A percentile compares a stretch with the other conserved stretches of the same genome.
phyloP scores from a whole-genome alignment of 2,888 invertebrate genomes.

The Aromia moschata region DNA sequence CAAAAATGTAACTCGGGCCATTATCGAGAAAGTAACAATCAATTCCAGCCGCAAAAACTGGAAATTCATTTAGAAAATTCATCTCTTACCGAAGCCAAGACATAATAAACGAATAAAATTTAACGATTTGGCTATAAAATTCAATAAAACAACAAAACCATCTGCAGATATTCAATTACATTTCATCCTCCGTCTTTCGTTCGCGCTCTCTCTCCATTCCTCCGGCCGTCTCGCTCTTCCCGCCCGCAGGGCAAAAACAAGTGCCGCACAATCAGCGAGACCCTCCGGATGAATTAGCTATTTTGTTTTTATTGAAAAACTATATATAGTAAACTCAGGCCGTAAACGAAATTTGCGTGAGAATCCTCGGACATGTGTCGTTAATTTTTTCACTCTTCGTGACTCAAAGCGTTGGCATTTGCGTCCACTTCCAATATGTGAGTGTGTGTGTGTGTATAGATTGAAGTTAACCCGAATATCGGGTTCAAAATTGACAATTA shows the following conservation, averaged over 20 bases:
- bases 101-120: conserved; percentile 54
- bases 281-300: conserved; percentile 19
- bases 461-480: conserved; percentile 38
- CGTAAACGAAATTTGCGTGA: conserved; percentile 41
- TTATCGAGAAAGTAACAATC: conserved; percentile 23
- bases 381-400: conserved; percentile 17
- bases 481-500: conserved; percentile 41
- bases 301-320: conserved; percentile 39
- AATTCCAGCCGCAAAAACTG: conserved; percentile 24
- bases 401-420: conserved; percentile 10
- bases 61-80: conserved; percentile 49
- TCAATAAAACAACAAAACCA: conserved; percentile 51
- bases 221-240: conserved; percentile 7
- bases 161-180: conserved; percentile 46
- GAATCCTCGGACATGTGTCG: conserved; percentile 31
- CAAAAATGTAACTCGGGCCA: not conserved
- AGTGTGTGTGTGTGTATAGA: conserved; percentile 8
- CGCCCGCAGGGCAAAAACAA: conserved; percentile 5
- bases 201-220: not conserved
- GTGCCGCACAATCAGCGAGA: not conserved
- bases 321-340: conserved; percentile 27
- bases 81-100: conserved; percentile 44
- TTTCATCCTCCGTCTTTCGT: conserved; percentile 27
- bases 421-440: conserved; percentile 29
- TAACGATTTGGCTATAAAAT: conserved; percentile 52